Base-by-base conservation (phyloP, 2,888 invertebrate genomes). In the Drosophila mulleri region DNA sequence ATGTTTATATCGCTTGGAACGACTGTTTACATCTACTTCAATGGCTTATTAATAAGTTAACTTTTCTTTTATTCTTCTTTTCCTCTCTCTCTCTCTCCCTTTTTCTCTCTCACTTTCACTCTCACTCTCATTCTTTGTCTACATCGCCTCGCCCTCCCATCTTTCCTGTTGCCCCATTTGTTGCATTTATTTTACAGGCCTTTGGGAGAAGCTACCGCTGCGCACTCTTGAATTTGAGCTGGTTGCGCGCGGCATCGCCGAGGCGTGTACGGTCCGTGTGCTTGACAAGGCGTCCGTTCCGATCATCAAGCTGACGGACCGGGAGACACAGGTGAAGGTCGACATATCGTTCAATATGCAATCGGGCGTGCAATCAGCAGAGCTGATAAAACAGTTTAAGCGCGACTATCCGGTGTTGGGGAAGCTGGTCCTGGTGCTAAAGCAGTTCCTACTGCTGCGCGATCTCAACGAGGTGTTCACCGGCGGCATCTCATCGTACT, bases 281-380 rank as follows among this genome's bases (percentile, higher is more conserved):
- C 95, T 99, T 84, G 98, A 99, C 94, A 98, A 98, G 94, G 99
- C 99, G 70, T 98, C 98, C 62, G 99, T 99, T 87, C 99, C 99
- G 88, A 99, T 99, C 90, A 98, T 99, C 80, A 99, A 99, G 94
- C 95, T 99, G 93, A 98, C 97, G 37, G 98, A 99, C 93, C 95
- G 95, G 75, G 95, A 95, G 91, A 94, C 93, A 94, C 96, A 82
- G 78, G 97, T 99, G 69, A 97, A 97, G 94, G 98, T 98, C 90
- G 99, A 99, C 94, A 99, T 99, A 92, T 98, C 99, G 90, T 99
- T 99, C 94, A 99, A 99, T 94, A 99, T 99, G 97, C 97, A 96
- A 93, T 98, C 98, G 93, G 99, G 99, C 69, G 98, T 99, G 50
- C 97, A 97, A 94, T 98, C 98, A 86, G 99, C 98, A 12, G 97